These are phyloP conservation scores for Manis pentadactyla DNA, from an alignment of 2,797 vertebrate genomes.

Conservation along the genomic window DNA sequence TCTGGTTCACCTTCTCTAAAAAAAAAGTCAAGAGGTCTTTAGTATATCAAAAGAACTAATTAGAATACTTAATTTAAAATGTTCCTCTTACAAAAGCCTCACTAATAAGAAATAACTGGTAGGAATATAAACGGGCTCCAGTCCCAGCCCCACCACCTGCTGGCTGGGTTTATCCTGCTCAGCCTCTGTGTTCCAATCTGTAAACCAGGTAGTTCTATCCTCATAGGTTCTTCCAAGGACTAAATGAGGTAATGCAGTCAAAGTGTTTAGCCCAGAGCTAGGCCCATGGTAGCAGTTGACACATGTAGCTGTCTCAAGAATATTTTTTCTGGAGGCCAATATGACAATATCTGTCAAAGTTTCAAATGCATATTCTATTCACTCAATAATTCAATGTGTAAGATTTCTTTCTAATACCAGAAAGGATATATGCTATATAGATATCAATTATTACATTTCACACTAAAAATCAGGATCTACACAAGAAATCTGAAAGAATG, in stretches of 20 bases:
- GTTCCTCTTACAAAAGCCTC: not conserved
- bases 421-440: not conserved
- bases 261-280: not conserved
- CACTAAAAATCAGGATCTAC: not conserved
- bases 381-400: not conserved
- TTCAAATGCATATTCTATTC: slow-evolving; percentile 8
- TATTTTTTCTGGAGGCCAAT: not conserved
- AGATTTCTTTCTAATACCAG: not conserved
- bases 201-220: not conserved
- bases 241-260: not conserved
- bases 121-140: not conserved
- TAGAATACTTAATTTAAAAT: not conserved
- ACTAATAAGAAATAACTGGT: not conserved
- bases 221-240: not conserved
- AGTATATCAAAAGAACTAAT: not conserved
- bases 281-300: not conserved
- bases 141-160: no score
- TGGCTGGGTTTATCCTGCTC: not conserved
- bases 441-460: not conserved
- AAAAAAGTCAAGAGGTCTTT: not conserved
- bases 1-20: no score
- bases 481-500: not conserved
- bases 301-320: not conserved
- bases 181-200: not conserved
- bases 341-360: not conserved